A percentile compares a stretch with the other conserved stretches of the same genome.
Evolutionary conservation across 2,888 invertebrate genomes (phyloP).

Genomic region (Rhamnusium bicolor): DNA sequence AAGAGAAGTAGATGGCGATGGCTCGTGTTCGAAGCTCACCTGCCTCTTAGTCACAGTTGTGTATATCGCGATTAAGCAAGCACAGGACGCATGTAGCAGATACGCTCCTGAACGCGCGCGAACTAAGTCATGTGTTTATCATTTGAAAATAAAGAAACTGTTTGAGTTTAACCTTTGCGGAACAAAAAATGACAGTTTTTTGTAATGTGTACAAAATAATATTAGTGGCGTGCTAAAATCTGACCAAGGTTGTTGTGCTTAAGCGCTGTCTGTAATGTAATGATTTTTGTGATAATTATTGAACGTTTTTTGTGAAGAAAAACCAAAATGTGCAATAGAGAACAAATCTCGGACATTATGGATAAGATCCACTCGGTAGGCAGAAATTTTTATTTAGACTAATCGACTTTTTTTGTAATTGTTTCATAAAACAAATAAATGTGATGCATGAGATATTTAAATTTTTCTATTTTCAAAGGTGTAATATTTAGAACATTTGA

Average conservation of each 20-base stretch:
- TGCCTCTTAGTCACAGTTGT: conserved; percentile 44
- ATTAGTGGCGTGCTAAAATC: background rate
- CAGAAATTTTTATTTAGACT: too few species aligned
- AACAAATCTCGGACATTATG: conserved; percentile 80
- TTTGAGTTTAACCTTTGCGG: background rate
- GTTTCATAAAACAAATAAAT: too few species aligned
- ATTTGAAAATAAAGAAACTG: background rate
- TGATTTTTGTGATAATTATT: background rate
- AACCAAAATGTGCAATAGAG: conserved; percentile 78
- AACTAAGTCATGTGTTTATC: background rate
- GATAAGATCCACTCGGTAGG: conserved; percentile 84
- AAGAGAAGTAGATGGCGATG: conserved; percentile 33
- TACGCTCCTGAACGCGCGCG: conserved; percentile 2
- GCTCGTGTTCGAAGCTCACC: conserved; percentile 48
- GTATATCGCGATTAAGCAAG: conserved; percentile 19
- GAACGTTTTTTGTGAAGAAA: conserved; percentile 5
- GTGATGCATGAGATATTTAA: too few species aligned
- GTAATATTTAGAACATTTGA: too few species aligned
- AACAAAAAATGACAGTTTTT: conserved; percentile 21
- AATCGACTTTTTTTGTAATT: too few species aligned
- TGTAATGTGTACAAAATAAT: conserved; percentile 1
- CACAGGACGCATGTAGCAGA: conserved; percentile 2
- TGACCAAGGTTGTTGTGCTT: background rate
- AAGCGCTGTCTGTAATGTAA: conserved; percentile 9
- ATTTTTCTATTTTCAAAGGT: too few species aligned